Conservation (phyloP, 2,888 invertebrate species). For the Campoplex capitator region DNA sequence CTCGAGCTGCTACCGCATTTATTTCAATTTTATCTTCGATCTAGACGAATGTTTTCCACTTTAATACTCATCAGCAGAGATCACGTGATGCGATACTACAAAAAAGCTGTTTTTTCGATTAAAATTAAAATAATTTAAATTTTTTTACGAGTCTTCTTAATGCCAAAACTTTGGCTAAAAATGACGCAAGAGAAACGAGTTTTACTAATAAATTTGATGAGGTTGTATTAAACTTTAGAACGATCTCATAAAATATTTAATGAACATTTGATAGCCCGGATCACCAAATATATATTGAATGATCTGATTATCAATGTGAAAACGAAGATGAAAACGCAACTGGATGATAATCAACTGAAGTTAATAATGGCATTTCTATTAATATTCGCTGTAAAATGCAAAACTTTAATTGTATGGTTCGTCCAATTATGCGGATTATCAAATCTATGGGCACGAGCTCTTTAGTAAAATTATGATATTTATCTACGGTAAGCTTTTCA, state of each 20-base stretch:
- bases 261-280: neutral
- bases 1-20: too few species aligned
- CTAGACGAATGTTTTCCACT: too few species aligned
- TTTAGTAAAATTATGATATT: constrained; percentile 41
- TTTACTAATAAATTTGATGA: too few species aligned
- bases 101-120: too few species aligned
- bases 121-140: too few species aligned
- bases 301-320: neutral
- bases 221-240: neutral
- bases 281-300: neutral
- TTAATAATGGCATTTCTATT: neutral
- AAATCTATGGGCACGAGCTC: constrained; percentile 8
- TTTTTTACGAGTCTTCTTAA: too few species aligned
- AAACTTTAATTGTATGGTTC: neutral
- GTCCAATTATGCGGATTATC: constrained; percentile 19
- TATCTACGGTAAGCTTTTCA: constrained; percentile 24
- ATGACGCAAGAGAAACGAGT: too few species aligned
- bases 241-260: neutral
- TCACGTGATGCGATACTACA: too few species aligned
- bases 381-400: neutral
- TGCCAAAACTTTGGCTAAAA: too few species aligned
- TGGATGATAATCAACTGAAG: neutral
- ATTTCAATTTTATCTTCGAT: too few species aligned
- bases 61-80: too few species aligned
- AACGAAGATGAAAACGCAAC: neutral